Evolutionary conservation across 2,113 vertebrate genomes (phyloP).

Genomic region (Notechis scutatus): DNA sequence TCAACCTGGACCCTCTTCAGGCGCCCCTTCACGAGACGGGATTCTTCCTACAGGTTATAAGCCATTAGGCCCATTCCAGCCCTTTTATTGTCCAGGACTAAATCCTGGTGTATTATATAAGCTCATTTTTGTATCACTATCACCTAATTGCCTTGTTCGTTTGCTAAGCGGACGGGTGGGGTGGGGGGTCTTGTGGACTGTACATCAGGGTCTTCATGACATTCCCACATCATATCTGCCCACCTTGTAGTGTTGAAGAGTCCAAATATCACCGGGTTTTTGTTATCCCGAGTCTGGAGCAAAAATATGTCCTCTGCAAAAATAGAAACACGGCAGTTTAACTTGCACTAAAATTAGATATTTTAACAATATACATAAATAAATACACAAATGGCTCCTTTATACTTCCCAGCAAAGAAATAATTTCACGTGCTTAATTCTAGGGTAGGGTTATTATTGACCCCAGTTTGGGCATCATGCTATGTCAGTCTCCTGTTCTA

Average conservation of each 20-base stretch:
- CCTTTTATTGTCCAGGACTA: background rate
- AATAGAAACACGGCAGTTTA: constrained; percentile 39
- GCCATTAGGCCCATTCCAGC: background rate
- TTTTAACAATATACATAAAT: background rate
- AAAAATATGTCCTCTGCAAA: constrained; percentile 93
- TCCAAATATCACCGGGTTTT: constrained; percentile 94
- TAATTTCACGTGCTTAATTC: background rate
- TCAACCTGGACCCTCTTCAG: background rate
- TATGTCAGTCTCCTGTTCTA: background rate
- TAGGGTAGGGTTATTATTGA: background rate
- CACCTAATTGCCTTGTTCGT: background rate
- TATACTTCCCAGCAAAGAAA: background rate
- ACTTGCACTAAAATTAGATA: background rate
- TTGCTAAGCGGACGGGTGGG: background rate
- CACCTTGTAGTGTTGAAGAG: constrained; percentile 97
- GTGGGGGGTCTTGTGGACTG: background rate
- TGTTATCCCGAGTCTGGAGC: constrained; percentile 85
- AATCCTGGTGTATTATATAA: background rate
- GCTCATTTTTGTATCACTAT: background rate
- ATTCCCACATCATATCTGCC: constrained; percentile 21
- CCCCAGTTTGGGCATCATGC: background rate
- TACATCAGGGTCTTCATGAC: background rate
- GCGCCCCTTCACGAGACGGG: background rate
- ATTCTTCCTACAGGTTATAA: background rate
- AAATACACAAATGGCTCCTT: background rate